phyloP scores from a whole-genome alignment of 1,140 invertebrate genomes.

The Notospermus geniculatus region DNA sequence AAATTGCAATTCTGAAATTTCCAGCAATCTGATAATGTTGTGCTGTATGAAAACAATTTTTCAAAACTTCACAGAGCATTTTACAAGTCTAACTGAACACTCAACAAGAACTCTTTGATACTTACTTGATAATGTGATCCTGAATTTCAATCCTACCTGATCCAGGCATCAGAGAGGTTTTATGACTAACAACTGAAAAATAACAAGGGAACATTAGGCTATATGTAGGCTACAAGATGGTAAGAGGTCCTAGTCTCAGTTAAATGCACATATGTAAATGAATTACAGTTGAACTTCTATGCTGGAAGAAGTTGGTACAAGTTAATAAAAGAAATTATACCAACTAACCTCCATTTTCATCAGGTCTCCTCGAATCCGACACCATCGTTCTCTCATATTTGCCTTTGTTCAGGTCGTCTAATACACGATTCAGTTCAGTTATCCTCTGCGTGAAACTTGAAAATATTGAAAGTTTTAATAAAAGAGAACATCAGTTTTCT shows the following conservation, averaged over 20 bases:
- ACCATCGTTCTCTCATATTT: conserved; percentile 88
- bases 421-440: conserved; percentile 81
- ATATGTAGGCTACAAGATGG: too few relatives aligned
- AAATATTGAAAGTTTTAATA: conserved; percentile 85
- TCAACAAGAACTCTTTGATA: not conserved
- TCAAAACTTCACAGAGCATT: too few relatives aligned
- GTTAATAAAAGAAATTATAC: too few relatives aligned
- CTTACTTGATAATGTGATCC: conserved; percentile 79
- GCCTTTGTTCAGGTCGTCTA: conserved; percentile 83
- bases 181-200: not conserved
- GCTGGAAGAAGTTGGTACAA: too few relatives aligned
- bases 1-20: conserved; percentile 74
- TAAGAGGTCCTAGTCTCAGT: too few relatives aligned
- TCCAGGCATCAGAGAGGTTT: conserved; percentile 61
- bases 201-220: too few relatives aligned
- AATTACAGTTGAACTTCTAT: too few relatives aligned
- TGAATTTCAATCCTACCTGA: conserved; percentile 77
- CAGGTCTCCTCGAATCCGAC: too few relatives aligned
- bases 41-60: too few relatives aligned
- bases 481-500: conserved; percentile 91
- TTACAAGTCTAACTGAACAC: too few relatives aligned
- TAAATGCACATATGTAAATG: too few relatives aligned
- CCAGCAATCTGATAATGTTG: not conserved
- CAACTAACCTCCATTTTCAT: too few relatives aligned
- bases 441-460: conserved; percentile 81